These are phyloP conservation scores for Bombus cullumanus DNA, from an alignment of 1,140 invertebrate species.

Conservation along the genomic window DNA sequence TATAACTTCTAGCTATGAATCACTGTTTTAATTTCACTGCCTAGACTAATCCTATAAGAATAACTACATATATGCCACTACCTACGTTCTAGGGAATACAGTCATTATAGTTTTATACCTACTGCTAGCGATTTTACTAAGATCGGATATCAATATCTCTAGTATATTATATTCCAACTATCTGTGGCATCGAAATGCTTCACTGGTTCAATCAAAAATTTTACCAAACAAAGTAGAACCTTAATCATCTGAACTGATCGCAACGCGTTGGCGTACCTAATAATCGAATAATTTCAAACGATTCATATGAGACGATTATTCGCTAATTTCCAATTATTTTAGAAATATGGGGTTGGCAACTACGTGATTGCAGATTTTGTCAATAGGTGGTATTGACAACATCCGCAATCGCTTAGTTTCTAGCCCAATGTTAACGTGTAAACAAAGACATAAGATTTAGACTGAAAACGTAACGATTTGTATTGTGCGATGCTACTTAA, in stretches of 20 bases:
- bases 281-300: no score
- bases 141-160: slow-evolving; percentile 12
- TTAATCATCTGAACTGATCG: neutral
- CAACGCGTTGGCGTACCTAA: no score
- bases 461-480: no score
- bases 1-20: slow-evolving; percentile 10
- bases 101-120: slow-evolving; percentile 10
- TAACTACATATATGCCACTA: neutral
- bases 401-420: no score
- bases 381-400: no score
- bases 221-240: neutral
- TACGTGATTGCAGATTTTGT: no score
- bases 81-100: slow-evolving; percentile 4
- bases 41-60: neutral
- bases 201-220: neutral
- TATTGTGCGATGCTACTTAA: no score
- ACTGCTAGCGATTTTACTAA: slow-evolving; percentile 2
- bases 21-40: neutral
- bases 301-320: no score
- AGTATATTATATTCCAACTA: neutral
- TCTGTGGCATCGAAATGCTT: neutral
- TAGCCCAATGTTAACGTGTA: no score
- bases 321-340: no score
- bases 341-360: no score
- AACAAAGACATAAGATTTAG: no score